These are phyloP conservation scores for Ctenomys sociabilis DNA, from an alignment of 2,113 vertebrate species.

Conservation along the genomic window DNA sequence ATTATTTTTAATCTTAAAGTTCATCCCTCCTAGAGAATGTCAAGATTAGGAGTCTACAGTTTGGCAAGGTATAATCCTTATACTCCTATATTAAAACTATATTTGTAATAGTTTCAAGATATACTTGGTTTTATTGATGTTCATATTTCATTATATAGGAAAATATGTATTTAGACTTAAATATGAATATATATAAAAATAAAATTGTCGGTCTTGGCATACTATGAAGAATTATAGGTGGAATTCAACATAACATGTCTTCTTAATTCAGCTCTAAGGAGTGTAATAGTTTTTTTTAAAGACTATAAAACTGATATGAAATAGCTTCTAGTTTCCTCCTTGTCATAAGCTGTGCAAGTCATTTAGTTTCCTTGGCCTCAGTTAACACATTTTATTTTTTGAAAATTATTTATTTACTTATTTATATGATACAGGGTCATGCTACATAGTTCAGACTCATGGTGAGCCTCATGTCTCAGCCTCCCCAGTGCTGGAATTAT, in stretches of 20 bases:
- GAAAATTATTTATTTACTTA: too few relatives aligned
- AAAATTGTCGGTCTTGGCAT: conserved; percentile 6
- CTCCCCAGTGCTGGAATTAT: too few relatives aligned
- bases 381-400: background rate
- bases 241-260: conserved; percentile 1
- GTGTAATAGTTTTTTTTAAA: conserved; percentile 8
- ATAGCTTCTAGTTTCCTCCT: background rate
- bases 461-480: too few relatives aligned
- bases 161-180: conserved; percentile 6
- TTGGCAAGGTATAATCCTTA: background rate
- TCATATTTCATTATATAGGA: background rate
- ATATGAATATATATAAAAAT: conserved; percentile 21
- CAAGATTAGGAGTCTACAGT: background rate
- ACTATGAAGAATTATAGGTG: conserved; percentile 1
- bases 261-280: conserved; percentile 43
- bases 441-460: too few relatives aligned
- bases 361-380: background rate
- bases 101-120: conserved; percentile 30
- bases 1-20: conserved; percentile 50
- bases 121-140: conserved; percentile 25
- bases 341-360: background rate
- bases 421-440: too few relatives aligned
- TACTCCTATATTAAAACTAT: conserved; percentile 15
- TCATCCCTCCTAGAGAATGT: background rate
- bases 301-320: background rate